Percentiles rank a stretch among this genome's conserved stretches.
These are phyloP conservation scores for Chloropsis hardwickii DNA, from an alignment of 2,113 vertebrate genomes.

Conservation along the genomic window DNA sequence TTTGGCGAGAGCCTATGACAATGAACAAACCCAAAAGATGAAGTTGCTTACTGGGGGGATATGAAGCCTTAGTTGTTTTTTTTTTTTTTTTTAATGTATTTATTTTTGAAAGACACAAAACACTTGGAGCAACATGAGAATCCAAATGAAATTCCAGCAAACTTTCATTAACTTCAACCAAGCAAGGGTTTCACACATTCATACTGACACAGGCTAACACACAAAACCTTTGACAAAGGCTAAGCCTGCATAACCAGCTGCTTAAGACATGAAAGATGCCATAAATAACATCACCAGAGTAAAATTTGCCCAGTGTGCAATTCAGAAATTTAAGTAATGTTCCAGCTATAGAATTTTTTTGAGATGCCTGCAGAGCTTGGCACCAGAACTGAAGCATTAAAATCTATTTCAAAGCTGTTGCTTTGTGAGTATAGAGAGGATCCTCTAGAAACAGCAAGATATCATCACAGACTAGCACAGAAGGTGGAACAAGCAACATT, in stretches of 20 bases:
- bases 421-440: not conserved
- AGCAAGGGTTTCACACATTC: not conserved
- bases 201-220: not conserved
- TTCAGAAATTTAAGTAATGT: not conserved
- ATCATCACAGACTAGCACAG: not conserved
- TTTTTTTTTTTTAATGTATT: accelerated
- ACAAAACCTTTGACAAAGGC: not conserved
- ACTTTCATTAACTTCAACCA: not conserved
- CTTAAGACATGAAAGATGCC: not conserved
- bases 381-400: not conserved
- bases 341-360: not conserved
- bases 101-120: not conserved
- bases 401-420: not conserved
- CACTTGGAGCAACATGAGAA: not conserved
- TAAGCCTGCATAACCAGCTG: not conserved
- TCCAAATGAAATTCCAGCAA: not conserved
- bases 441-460: not conserved
- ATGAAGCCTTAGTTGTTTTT: not conserved
- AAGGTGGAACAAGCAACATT: not conserved
- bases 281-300: not conserved
- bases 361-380: not conserved
- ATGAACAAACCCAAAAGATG: not conserved
- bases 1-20: not conserved
- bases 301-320: not conserved
- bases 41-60: not conserved